Evolutionary conservation across 2,113 vertebrate genomes (phyloP), one percentile per base, ranked within the genome.

Genomic region (Cheirogaleus medius): DNA sequence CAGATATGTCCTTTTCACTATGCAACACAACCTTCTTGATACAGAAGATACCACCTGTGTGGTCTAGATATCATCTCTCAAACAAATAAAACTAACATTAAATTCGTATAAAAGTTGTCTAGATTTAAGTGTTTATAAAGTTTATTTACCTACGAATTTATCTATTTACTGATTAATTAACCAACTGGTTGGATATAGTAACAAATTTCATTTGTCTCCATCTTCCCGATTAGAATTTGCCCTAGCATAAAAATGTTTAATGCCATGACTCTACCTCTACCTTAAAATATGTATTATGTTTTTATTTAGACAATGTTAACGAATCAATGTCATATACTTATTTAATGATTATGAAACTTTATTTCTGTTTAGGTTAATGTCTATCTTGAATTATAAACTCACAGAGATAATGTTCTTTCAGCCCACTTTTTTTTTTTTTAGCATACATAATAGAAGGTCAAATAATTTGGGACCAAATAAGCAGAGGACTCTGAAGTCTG

Each of bases 51-150:
- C 2, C 42, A 87, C 4, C 18, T 88, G 21, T 66, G 6, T 76
- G 27, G 21, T 63, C 71, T 84, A 94, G 15, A n/a, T 76, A 49
- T 58, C 11, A 56, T 76, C 29, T 96, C 10, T 77, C 60, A 81
- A 96, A 95, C 87, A 84, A 69, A 66, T 68, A 87, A 49, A 80
- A 4, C 17, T 74, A 68, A n/a, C 2, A 76, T 21, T 71, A 90
- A 95, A 69, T 82, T 90, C 87, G 88, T 54, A 74, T 80, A 74
- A 88, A 96, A 88, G 32, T 63, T 92, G 21, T 42, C 54, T 83
- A 82, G n/a, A 80, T 83, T 88, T 73, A 86, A 66, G 92, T 73
- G 47, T 63, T 87, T 94, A 0, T 63, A 73, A 93, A 88, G 9
- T 77, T 66, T 73, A 87, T 32, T 29, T 84, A 64, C 21, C 23